Evolutionary conservation across 2,113 vertebrate species (phyloP).

Genomic region (Cryptotis parvus): DNA sequence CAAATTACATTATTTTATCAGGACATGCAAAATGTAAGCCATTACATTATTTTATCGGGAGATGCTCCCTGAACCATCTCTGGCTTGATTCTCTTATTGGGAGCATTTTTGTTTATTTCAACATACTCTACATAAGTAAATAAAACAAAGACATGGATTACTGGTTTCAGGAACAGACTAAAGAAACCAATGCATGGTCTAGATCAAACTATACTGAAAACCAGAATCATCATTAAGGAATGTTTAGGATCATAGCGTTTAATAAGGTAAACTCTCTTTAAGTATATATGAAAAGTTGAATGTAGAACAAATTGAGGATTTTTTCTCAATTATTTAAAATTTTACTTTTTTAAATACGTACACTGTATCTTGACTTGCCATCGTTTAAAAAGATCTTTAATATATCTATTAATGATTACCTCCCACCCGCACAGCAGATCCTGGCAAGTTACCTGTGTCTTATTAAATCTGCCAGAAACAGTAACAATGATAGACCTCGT

Average conservation of each 20-base stretch:
- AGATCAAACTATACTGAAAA: background rate
- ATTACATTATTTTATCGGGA: no score
- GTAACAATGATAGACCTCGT: no score
- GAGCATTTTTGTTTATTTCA: background rate
- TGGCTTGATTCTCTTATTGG: background rate
- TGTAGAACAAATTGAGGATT: background rate
- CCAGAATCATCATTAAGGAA: constrained; percentile 7
- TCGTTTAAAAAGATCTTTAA: constrained; percentile 28
- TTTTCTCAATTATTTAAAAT: background rate
- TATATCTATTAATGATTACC: background rate
- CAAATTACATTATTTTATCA: no score
- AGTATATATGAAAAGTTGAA: constrained; percentile 19
- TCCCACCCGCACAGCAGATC: no score
- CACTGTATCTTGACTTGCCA: background rate
- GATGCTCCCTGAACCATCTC: background rate
- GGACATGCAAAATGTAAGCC: no score
- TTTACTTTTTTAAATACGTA: constrained; percentile 26
- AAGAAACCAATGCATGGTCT: background rate
- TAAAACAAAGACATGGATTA: background rate
- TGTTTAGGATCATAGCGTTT: background rate
- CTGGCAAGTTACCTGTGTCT: no score
- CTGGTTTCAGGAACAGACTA: background rate
- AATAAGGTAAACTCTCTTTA: background rate
- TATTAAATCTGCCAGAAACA: no score
- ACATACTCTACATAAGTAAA: background rate